A percentile compares a stretch with the other conserved stretches of the same genome.
Conservation (phyloP, 1,140 invertebrate genomes). For the Archivesica marissinica region DNA sequence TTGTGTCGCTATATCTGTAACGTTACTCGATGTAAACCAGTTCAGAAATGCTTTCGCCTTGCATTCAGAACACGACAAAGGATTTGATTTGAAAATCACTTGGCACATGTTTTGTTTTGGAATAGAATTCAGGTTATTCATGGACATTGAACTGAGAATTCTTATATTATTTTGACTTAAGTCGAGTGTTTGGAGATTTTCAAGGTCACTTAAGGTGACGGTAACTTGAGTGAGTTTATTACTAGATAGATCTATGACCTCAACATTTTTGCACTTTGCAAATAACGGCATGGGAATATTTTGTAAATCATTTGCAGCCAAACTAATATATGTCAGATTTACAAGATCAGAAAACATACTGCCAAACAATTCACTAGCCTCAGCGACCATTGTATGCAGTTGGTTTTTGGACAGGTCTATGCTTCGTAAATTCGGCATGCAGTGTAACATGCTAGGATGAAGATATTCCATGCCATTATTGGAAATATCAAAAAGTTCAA, state of each 20-base stretch:
- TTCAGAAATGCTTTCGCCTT: not conserved
- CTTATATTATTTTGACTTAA: not conserved
- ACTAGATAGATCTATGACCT: not conserved
- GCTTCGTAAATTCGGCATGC: not conserved
- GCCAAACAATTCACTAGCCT: not conserved
- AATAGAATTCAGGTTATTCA: not conserved
- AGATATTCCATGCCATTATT: not conserved
- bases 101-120: not conserved
- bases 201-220: not conserved
- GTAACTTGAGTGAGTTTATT: not conserved
- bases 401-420: not conserved
- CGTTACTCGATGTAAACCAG: not conserved
- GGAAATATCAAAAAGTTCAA: not conserved
- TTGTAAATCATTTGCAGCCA: not conserved
- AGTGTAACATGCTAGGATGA: not conserved
- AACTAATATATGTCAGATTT: not conserved
- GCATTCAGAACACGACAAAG: not conserved
- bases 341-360: not conserved
- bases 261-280: not conserved
- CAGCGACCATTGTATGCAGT: not conserved
- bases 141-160: not conserved
- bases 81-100: not conserved
- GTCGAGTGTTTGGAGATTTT: not conserved
- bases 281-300: not conserved
- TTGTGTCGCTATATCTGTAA: not conserved